Evolutionary conservation across 1,140 invertebrate species (phyloP).

Genomic region (Leptinotarsa undecemlineata): DNA sequence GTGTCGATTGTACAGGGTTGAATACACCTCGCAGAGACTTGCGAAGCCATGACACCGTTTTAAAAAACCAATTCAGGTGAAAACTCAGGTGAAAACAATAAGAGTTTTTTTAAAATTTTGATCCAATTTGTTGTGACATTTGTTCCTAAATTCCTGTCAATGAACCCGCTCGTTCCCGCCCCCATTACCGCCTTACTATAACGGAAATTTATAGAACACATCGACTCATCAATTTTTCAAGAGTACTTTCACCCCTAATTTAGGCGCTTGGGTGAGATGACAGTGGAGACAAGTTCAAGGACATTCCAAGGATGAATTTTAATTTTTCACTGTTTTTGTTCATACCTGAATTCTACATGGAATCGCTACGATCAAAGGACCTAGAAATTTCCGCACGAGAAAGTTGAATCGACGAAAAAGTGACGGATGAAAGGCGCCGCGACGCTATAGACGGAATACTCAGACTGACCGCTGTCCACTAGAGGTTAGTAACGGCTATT

Average conservation of each 20-base stretch:
- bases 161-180: background rate
- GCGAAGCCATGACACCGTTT: too few relatives aligned
- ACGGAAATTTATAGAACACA: background rate
- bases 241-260: background rate
- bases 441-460: background rate
- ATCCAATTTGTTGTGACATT: too few relatives aligned
- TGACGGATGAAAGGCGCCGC: background rate
- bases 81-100: too few relatives aligned
- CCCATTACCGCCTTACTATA: background rate
- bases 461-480: conserved; percentile 1
- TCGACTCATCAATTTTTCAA: background rate
- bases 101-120: too few relatives aligned
- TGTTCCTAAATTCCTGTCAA: background rate
- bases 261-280: background rate
- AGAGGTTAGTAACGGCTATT: conserved; percentile 3
- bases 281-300: conserved; percentile 1
- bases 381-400: background rate
- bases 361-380: background rate
- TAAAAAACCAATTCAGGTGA: too few relatives aligned
- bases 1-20: too few relatives aligned
- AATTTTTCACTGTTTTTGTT: background rate
- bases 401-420: background rate
- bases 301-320: background rate
- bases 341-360: background rate
- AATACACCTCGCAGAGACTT: too few relatives aligned